Evolutionary conservation across 2,113 vertebrate species (phyloP).

Genomic region (Tragelaphus strepsiceros): DNA sequence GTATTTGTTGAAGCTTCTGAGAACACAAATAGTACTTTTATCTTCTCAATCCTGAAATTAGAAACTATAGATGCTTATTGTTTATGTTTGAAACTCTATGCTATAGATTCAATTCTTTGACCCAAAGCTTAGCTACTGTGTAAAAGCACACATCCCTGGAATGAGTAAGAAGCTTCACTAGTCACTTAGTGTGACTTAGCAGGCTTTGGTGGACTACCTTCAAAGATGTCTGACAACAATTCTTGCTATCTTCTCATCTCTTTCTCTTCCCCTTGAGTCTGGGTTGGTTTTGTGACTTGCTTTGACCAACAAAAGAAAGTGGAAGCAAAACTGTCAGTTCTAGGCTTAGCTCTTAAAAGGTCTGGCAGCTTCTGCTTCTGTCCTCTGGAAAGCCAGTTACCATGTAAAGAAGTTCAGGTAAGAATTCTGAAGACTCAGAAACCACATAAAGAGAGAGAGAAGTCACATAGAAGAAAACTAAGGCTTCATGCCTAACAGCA

Average conservation of each 20-base stretch:
- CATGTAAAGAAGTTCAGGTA: neutral
- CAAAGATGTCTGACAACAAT: neutral
- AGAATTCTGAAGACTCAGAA: neutral
- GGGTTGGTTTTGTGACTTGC: neutral
- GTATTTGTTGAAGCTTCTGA: neutral
- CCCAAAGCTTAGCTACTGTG: neutral
- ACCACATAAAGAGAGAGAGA: neutral
- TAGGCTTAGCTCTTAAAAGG: neutral
- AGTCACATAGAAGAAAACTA: neutral
- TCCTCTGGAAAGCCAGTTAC: neutral
- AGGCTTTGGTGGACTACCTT: neutral
- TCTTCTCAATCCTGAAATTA: neutral
- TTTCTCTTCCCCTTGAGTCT: neutral
- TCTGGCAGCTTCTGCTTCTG: neutral
- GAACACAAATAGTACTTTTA: neutral
- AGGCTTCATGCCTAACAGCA: neutral
- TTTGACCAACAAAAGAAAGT: neutral
- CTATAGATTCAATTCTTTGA: neutral
- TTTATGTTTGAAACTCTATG: neutral
- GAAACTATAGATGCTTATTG: neutral
- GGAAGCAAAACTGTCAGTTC: neutral
- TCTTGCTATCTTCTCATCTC: neutral
- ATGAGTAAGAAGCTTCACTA: neutral
- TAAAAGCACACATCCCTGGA: neutral
- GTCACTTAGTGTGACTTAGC: neutral